A percentile compares a stretch with the other conserved stretches of the same genome.
Conservation (phyloP, 2,113 vertebrate species). For the Cheilinus undulatus region DNA sequence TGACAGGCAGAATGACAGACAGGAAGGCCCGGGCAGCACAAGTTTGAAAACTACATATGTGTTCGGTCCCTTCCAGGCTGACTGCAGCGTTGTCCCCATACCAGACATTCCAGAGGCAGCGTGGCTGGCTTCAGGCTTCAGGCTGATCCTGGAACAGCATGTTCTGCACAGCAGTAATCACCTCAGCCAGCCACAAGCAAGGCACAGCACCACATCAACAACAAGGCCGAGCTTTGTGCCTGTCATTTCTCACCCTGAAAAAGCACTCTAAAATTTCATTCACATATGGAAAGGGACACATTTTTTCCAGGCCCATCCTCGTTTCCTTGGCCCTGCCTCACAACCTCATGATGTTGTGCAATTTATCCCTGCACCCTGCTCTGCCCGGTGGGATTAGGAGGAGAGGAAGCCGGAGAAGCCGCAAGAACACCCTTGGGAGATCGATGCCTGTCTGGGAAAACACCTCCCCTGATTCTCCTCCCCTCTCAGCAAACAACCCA, state of each 20-base stretch:
- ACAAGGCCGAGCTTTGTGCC: conserved; percentile 66
- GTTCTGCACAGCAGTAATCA: conserved; percentile 72
- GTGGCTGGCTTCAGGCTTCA: conserved; percentile 70
- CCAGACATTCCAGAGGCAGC: conserved; percentile 83
- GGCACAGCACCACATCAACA: conserved; percentile 63
- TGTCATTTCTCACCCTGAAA: conserved; percentile 60
- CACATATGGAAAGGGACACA: conserved; percentile 37
- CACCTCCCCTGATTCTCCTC: conserved; percentile 59
- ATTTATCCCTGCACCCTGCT: conserved; percentile 42
- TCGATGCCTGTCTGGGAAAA: conserved; percentile 67
- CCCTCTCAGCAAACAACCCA: conserved; percentile 60
- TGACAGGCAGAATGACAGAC: not conserved
- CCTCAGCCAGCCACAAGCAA: conserved; percentile 70
- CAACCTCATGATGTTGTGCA: conserved; percentile 55
- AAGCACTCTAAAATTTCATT: conserved; percentile 65
- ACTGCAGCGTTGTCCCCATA: conserved; percentile 73
- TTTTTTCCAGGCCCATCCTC: conserved; percentile 11
- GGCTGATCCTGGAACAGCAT: conserved; percentile 77
- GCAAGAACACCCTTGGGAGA: conserved; percentile 73
- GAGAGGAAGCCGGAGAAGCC: conserved; percentile 66
- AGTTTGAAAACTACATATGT: conserved; percentile 51
- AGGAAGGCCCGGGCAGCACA: conserved; percentile 13
- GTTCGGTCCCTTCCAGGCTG: conserved; percentile 59
- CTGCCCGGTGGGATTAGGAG: conserved; percentile 54
- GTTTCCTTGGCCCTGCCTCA: conserved; percentile 20